A percentile compares a stretch with the other conserved stretches of the same genome.
Evolutionary conservation across 2,797 vertebrate genomes (phyloP).

Genomic region (Rachycentron canadum): DNA sequence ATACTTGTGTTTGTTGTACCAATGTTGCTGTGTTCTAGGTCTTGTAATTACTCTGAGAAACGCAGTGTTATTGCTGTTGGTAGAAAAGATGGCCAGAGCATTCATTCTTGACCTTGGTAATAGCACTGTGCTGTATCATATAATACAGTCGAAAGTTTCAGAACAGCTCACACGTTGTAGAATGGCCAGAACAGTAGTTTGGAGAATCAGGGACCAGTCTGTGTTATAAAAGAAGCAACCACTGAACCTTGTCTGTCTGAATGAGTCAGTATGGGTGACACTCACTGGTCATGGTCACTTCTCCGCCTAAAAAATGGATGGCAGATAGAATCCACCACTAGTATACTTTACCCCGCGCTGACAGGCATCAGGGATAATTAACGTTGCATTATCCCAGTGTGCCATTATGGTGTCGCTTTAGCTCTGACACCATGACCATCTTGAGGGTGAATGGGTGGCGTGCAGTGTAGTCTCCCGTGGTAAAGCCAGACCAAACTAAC

Average conservation of each 20-base stretch:
- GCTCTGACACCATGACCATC: constrained; percentile 28
- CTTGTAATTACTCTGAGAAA: background rate
- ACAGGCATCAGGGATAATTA: constrained; percentile 56
- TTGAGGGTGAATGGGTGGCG: constrained; percentile 23
- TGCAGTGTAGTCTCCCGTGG: constrained; percentile 21
- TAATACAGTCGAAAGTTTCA: background rate
- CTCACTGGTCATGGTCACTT: constrained; percentile 29
- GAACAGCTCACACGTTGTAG: constrained; percentile 2
- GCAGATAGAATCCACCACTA: constrained; percentile 27
- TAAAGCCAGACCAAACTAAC: constrained; percentile 63
- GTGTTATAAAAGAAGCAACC: constrained; percentile 18
- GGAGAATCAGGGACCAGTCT: constrained; percentile 10
- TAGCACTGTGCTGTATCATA: background rate
- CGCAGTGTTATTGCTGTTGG: background rate
- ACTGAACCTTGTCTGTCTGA: constrained; percentile 21
- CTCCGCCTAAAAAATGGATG: constrained; percentile 48
- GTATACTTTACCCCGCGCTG: constrained; percentile 38
- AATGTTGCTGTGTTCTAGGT: background rate
- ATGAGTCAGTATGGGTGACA: constrained; percentile 41
- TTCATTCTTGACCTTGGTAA: background rate
- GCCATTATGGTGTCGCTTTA: constrained; percentile 36
- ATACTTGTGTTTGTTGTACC: background rate
- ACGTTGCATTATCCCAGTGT: constrained; percentile 37
- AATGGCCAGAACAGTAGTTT: background rate
- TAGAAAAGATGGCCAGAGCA: background rate